These are phyloP conservation scores for Psephotus haematonotus DNA, from an alignment of 2,113 vertebrate species.

Conservation along the genomic window DNA sequence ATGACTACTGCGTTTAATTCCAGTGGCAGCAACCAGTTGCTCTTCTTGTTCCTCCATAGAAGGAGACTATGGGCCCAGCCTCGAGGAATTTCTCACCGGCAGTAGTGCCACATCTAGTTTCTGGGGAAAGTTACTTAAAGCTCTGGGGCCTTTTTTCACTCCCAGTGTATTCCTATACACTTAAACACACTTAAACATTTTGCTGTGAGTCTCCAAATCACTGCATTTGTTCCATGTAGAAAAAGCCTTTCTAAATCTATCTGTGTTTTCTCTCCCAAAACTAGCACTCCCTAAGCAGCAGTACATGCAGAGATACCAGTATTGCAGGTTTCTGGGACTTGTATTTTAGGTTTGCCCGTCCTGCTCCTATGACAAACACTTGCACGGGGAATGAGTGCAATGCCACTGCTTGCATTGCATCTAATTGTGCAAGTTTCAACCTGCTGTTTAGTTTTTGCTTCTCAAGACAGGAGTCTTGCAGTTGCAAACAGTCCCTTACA, in stretches of 20 bases:
- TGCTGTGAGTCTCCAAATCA: background rate
- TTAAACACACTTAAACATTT: background rate
- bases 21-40: background rate
- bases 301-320: conserved; percentile 36
- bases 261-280: background rate
- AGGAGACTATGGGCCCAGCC: background rate
- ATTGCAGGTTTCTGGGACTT: conserved; percentile 46
- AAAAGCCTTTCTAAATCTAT: background rate
- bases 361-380: conserved; percentile 23
- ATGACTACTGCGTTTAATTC: background rate
- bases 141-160: background rate
- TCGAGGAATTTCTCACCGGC: background rate
- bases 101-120: background rate
- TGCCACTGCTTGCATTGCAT: conserved; percentile 9
- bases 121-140: background rate
- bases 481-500: background rate
- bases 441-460: background rate
- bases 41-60: background rate
- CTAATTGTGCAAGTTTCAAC: background rate
- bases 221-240: accelerated
- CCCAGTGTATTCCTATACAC: background rate
- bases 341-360: conserved; percentile 41
- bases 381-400: background rate
- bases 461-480: background rate
- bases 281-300: conserved; percentile 20